A percentile compares a stretch with the other conserved stretches of the same genome.
Evolutionary conservation across 2,113 vertebrate species (phyloP).

Genomic region (Nerophis ophidion): DNA sequence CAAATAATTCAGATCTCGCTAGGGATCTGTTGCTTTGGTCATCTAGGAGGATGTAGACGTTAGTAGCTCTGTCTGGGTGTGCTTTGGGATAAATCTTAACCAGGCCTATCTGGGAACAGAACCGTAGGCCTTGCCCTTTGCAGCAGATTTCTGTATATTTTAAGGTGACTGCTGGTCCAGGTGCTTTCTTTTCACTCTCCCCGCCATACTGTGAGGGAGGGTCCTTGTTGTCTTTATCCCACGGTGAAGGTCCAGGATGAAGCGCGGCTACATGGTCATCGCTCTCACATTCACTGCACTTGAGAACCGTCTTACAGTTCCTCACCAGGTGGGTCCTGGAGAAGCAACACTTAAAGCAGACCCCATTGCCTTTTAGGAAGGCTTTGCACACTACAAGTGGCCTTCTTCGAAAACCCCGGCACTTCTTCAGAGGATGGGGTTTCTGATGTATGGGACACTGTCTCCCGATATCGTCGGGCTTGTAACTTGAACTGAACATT

Average conservation of each 20-base stretch:
- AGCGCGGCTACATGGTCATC: not conserved
- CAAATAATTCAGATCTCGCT: conserved; percentile 3
- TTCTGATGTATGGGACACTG: conserved; percentile 3
- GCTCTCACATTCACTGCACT: conserved; percentile 8
- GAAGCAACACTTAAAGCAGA: not conserved
- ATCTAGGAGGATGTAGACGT: not conserved
- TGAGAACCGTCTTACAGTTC: not conserved
- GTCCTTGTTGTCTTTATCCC: not conserved
- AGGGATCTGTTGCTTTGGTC: conserved; percentile 8
- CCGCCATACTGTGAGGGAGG: not conserved
- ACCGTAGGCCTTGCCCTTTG: not conserved
- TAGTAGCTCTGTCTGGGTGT: not conserved
- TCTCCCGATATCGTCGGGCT: not conserved
- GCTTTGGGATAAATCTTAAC: not conserved
- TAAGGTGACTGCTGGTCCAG: not conserved
- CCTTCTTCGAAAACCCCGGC: conserved; percentile 1
- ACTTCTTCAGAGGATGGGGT: conserved; percentile 1
- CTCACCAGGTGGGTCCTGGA: not conserved
- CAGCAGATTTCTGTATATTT: conserved; percentile 1
- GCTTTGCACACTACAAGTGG: not conserved
- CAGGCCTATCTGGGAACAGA: not conserved
- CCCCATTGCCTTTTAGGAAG: not conserved
- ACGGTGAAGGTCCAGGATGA: not conserved
- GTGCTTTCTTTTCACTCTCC: not conserved
- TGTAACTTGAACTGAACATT: not conserved